These are phyloP conservation scores for Pollenia angustigena DNA, from an alignment of 2,888 invertebrate genomes.

Conservation along the genomic window DNA sequence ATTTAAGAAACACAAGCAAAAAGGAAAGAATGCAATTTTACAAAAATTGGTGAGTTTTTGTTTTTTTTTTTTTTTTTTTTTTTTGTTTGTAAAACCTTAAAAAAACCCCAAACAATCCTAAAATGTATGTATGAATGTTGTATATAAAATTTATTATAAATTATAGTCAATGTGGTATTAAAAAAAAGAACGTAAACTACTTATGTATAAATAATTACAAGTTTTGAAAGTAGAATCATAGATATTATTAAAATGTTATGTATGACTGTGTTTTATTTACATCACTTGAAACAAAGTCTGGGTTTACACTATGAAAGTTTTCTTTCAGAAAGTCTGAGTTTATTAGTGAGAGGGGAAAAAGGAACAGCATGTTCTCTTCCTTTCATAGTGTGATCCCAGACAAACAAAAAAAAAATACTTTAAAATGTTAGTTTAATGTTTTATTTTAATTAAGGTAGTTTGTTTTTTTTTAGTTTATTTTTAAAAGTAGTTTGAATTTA, in stretches of 20 bases:
- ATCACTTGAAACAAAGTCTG: slow-evolving; percentile 35
- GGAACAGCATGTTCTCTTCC: too few relatives aligned
- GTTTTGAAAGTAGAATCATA: slow-evolving; percentile 6
- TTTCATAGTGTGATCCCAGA: too few relatives aligned
- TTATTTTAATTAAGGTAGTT: neutral
- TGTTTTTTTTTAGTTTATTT: neutral
- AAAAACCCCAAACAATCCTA: slow-evolving; percentile 39
- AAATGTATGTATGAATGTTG: slow-evolving; percentile 44
- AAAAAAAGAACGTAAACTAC: slow-evolving; percentile 26
- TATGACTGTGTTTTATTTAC: neutral
- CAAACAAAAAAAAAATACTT: neutral
- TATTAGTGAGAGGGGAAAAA: too few relatives aligned
- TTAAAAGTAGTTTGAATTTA: slow-evolving; percentile 27
- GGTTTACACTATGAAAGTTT: too few relatives aligned
- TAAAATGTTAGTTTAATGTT: slow-evolving; percentile 17
- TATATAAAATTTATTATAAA: slow-evolving; percentile 11
- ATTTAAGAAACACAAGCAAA: slow-evolving; percentile 9
- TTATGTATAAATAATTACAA: neutral
- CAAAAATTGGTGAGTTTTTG: slow-evolving; percentile 28
- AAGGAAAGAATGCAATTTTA: neutral
- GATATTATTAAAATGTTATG: slow-evolving; percentile 25
- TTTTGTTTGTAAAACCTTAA: neutral
- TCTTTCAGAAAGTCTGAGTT: too few relatives aligned
- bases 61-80: too few relatives aligned
- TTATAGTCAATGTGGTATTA: slow-evolving; percentile 36